Evolutionary conservation across 2,797 vertebrate species (phyloP), one percentile per base, ranked within the genome.

Genomic region (Pagetopsis macropterus): DNA sequence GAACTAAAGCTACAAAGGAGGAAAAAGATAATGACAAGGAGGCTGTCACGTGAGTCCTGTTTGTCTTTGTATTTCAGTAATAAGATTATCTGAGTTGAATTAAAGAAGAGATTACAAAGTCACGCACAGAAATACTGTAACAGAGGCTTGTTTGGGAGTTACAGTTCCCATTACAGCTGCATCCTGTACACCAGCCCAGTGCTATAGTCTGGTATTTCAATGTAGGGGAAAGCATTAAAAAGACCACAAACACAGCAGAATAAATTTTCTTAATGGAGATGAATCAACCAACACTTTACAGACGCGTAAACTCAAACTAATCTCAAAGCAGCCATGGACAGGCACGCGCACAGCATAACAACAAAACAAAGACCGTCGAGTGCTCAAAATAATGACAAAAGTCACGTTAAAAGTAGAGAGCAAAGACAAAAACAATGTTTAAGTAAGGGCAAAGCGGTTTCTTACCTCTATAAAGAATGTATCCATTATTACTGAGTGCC

Each of bases 401-500:
- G 14, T 54, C 41, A 9, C 41, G 23, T 1, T 14, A 9, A 69
- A 56, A 63, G 57, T 5, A 55, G 1, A 31, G 0, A 46, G 9
- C 0, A 7, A 46, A 55, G 0, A 11, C 2, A 46, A 3, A 46
- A 14, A 45, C 8, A 3, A 2, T 1, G 9, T 37, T 2, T 31
- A 3, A 12, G n/a, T 1, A 9, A 1, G 9, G 9, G 33, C 0
- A 55, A 72, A 50, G 9, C 27, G 1, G 17, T 3, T 46, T 54
- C 83, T 79, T 44, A 93, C 93, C 89, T 93, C 91, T 43, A 41
- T 16, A 70, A 91, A 91, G 84, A 92, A 92, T 15, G 83, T 85
- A 58, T 94, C 91, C 93, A 94, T 94, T 49, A 70, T 52, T 9
- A 50, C 5, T 14, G 55, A 21, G 62, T 1, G 62, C 12, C 70